Evolutionary conservation across 2,113 vertebrate species (phyloP), one percentile per base, ranked within the genome.

Genomic region (Peromyscus leucopus): DNA sequence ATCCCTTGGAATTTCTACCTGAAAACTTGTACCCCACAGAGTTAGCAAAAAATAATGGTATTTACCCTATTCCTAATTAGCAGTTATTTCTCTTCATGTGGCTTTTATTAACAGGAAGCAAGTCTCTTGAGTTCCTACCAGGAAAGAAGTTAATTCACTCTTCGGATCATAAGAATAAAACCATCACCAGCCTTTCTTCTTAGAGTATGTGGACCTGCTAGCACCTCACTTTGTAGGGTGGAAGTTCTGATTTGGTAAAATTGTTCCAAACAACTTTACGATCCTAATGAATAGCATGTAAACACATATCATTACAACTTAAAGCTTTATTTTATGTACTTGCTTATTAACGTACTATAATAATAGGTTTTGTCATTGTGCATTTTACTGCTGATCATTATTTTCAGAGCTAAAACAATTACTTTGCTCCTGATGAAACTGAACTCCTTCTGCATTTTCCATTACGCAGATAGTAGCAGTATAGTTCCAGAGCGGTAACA

Each of bases 61-160:
- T 51, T 91, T 94, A 63, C 1, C n/a, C 46, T 76, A n/a, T 51
- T 86, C 22, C 7, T 89, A 89, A 83, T 91, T 80, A 94, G 71
- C 10, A 93, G 16, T 85, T 89, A 63, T 31, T 88, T 89, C 22
- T 71, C 91, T 95, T 79, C 59, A 61, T 79, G 26, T 71, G 16
- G 19, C 9, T 94, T 82, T 94, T 84, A 90, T 78, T 94, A 72
- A 69, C 15, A 57, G 26, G 24, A 96, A 74, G 33, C 67, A 51
- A 88, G 26, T 31, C 69, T 93, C n/a, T 63, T 96, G 17, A 87
- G 82, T 84, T 63, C 6, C 36, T 90, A 5, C 69, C 39, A 88
- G 89, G 74, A 74, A 85, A 75, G 55, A 74, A 67, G 33, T 96
- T 83, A 89, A n/a, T 24, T 91, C 51, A 22, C 4, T 84, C 46